Evolutionary conservation across 1,140 invertebrate species (phyloP).

Genomic region (Drosophila biarmipes): DNA sequence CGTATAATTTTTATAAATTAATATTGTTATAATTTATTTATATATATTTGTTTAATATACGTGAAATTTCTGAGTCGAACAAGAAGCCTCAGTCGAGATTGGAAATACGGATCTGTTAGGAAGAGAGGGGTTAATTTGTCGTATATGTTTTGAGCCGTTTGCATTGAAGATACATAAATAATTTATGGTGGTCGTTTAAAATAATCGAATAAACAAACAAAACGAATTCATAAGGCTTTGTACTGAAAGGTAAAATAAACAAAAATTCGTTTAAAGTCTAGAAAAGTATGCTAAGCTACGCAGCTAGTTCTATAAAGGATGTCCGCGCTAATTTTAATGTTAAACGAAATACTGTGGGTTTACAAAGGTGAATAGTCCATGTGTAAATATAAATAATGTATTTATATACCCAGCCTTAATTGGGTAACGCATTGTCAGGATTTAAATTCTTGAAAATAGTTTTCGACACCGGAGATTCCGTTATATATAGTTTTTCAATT

Average conservation of each 20-base stretch:
- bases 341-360: slow-evolving; percentile 66
- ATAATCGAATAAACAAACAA: slow-evolving; percentile 40
- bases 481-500: slow-evolving; percentile 21
- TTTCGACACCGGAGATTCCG: slow-evolving; percentile 34
- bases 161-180: slow-evolving; percentile 56
- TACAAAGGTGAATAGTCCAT: slow-evolving; percentile 33
- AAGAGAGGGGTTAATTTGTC: slow-evolving; percentile 25
- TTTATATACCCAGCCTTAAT: slow-evolving; percentile 46
- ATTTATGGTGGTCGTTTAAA: slow-evolving; percentile 39
- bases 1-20: slow-evolving; percentile 51
- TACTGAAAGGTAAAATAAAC: slow-evolving; percentile 69
- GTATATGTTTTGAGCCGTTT: slow-evolving; percentile 50
- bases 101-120: slow-evolving; percentile 57
- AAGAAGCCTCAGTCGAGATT: slow-evolving; percentile 40
- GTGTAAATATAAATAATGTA: slow-evolving; percentile 31
- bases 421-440: slow-evolving; percentile 17
- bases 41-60: slow-evolving; percentile 27
- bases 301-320: slow-evolving; percentile 19
- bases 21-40: slow-evolving; percentile 40
- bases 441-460: slow-evolving; percentile 12
- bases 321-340: slow-evolving; percentile 19
- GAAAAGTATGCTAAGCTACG: slow-evolving; percentile 38
- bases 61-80: slow-evolving; percentile 46
- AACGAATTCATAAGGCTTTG: slow-evolving; percentile 60
- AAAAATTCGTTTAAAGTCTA: slow-evolving; percentile 32